phyloP scores from a whole-genome alignment of 2,113 vertebrate genomes.

The Eptesicus fuscus region DNA sequence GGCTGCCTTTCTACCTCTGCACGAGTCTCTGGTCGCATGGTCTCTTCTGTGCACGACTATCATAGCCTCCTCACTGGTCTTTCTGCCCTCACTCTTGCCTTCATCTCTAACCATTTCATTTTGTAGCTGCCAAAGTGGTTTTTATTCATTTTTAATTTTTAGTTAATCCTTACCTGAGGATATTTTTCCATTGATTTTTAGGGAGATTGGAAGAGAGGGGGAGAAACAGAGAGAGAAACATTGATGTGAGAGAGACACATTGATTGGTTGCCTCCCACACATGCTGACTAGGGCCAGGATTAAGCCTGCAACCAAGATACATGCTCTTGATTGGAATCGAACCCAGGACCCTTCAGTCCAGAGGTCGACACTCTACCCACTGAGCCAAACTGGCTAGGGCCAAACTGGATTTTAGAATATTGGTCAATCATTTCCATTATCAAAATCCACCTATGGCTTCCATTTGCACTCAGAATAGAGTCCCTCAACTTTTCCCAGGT shows the following conservation, averaged over 20 bases:
- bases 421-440: not conserved
- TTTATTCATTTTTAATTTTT: not conserved
- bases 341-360: too few relatives aligned
- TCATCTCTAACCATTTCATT: not conserved
- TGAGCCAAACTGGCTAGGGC: too few relatives aligned
- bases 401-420: not conserved
- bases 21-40: not conserved
- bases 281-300: too few relatives aligned
- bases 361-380: too few relatives aligned
- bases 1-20: not conserved
- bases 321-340: too few relatives aligned
- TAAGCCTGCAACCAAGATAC: too few relatives aligned
- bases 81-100: not conserved
- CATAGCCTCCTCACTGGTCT: not conserved
- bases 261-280: too few relatives aligned
- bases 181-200: too few relatives aligned
- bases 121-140: not conserved
- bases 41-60: not conserved
- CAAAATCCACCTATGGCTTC: not conserved
- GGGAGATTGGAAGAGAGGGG: too few relatives aligned
- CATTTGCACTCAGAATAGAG: not conserved
- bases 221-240: too few relatives aligned
- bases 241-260: too few relatives aligned
- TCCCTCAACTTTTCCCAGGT: not conserved
- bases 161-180: too few relatives aligned